Base-by-base conservation (phyloP, 2,888 invertebrate species). In the Sycophila texana region DNA sequence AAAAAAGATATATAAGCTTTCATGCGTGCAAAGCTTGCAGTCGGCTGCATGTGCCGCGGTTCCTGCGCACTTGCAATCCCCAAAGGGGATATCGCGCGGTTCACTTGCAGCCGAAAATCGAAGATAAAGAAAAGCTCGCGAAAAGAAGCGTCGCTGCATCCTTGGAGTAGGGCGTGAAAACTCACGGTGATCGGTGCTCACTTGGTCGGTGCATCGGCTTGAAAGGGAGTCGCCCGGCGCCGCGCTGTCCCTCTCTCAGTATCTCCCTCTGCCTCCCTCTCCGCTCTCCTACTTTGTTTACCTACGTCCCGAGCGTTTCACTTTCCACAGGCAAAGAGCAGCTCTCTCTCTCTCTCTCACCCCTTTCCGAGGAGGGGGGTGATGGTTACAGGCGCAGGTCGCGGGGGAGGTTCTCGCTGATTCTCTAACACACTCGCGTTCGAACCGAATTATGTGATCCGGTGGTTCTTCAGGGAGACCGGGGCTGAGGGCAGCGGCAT, bases 181-280 rank as follows among this genome's bases (percentile, higher is more conserved):
- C 75, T 68, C 75, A 68, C 68, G 67, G 51, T 20, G 39, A 30
- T 22, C 18, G 60, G 20, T 12, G 26, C 14, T 1, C 22, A 22
- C 26, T 22, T 89, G 90, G 77, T 55, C 26, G 87, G 91, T 91
- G 92, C 92, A 91, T 88, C 91, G 92, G 91, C 92, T 91, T 89
- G 89, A 90, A 77, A 80, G 78, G 73, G 79, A 70, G 78, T 77
- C 81, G 79, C 81, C 80, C 77, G 80, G 61, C 82, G 82, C 53
- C 81, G 83, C 76, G 83, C 83, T 85, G 83, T 82, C 49, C 16
- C 76, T 85, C 83, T 82, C n/a, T n/a, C n/a, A n/a, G n/a, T n/a
- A n/a, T n/a, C n/a, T n/a, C n/a, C n/a, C n/a, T n/a, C n/a, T n/a
- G n/a, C n/a, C n/a, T 82, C 61, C 80, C 71, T 83, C 26, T 26